phyloP scores from a whole-genome alignment of 2,113 vertebrate genomes.

The Lates calcarifer region DNA sequence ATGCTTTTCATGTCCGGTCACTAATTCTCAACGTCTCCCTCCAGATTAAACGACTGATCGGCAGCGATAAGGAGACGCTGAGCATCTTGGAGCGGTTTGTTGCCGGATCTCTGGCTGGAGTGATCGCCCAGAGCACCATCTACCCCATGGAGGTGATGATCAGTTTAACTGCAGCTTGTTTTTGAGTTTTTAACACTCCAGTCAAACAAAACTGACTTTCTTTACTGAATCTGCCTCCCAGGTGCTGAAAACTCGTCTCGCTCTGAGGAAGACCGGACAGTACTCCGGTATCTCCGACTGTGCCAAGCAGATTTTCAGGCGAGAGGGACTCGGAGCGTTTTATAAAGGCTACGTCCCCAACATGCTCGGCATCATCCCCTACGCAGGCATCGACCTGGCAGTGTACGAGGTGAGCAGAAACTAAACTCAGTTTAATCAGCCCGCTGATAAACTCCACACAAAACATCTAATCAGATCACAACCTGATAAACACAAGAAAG shows the following conservation, averaged over 20 bases:
- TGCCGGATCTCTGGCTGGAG: constrained; percentile 93
- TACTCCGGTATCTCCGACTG: constrained; percentile 92
- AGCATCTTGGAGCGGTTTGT: constrained; percentile 91
- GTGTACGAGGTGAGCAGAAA: constrained; percentile 95
- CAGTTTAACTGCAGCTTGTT: not conserved
- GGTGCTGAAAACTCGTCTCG: constrained; percentile 96
- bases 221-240: constrained; percentile 54
- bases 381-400: constrained; percentile 95
- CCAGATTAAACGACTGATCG: constrained; percentile 93
- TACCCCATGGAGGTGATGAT: constrained; percentile 97
- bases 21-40: not conserved
- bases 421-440: too few relatives aligned
- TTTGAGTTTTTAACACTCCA: not conserved
- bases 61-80: constrained; percentile 89
- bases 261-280: constrained; percentile 91
- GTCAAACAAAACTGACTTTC: not conserved
- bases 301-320: constrained; percentile 90
- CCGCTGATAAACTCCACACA: too few relatives aligned
- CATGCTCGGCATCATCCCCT: constrained; percentile 97
- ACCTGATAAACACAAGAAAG: too few relatives aligned
- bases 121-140: constrained; percentile 95
- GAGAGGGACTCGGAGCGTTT: constrained; percentile 91
- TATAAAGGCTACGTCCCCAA: constrained; percentile 98
- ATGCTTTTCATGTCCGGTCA: not conserved
- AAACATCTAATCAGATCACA: too few relatives aligned